These are phyloP conservation scores for Hartigia nigra DNA, from an alignment of 2,888 invertebrate species.

Conservation along the genomic window DNA sequence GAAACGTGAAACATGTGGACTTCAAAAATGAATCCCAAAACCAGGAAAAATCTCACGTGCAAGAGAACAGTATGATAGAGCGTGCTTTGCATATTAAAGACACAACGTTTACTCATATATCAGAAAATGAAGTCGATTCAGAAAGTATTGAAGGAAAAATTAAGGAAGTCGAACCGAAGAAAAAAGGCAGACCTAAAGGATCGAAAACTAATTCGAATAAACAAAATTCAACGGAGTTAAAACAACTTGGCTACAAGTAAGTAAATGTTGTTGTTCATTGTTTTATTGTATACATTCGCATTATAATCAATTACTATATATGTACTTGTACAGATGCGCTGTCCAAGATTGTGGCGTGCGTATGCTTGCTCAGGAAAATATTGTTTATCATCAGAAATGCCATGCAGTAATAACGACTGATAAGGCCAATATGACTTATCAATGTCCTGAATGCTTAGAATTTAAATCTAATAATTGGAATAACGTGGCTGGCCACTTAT, in stretches of 20 bases:
- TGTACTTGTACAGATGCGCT: conserved; percentile 65
- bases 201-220: conserved; percentile 26
- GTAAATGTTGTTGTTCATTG: conserved; percentile 18
- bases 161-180: conserved; percentile 17
- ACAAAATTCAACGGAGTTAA: conserved; percentile 17
- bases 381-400: conserved; percentile 75
- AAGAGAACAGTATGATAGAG: conserved; percentile 10
- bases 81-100: conserved; percentile 6
- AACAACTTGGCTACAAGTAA: conserved; percentile 29
- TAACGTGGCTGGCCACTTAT: conserved; percentile 80
- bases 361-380: conserved; percentile 71
- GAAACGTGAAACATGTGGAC: conserved; percentile 11
- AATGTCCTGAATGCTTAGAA: conserved; percentile 77
- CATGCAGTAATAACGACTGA: conserved; percentile 67
- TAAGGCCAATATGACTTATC: conserved; percentile 60
- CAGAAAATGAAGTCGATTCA: conserved; percentile 14
- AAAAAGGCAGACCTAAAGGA: conserved; percentile 32
- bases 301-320: not conserved
- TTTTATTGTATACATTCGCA: conserved; percentile 28
- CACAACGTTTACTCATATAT: conserved; percentile 6
- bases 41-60: conserved; percentile 1
- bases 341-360: conserved; percentile 70
- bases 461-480: conserved; percentile 71
- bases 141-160: conserved; percentile 14
- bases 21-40: conserved; percentile 13